A percentile compares a stretch with the other conserved stretches of the same genome.
These are phyloP conservation scores for Tanypteryx hageni DNA, from an alignment of 2,888 invertebrate species.

Conservation along the genomic window DNA sequence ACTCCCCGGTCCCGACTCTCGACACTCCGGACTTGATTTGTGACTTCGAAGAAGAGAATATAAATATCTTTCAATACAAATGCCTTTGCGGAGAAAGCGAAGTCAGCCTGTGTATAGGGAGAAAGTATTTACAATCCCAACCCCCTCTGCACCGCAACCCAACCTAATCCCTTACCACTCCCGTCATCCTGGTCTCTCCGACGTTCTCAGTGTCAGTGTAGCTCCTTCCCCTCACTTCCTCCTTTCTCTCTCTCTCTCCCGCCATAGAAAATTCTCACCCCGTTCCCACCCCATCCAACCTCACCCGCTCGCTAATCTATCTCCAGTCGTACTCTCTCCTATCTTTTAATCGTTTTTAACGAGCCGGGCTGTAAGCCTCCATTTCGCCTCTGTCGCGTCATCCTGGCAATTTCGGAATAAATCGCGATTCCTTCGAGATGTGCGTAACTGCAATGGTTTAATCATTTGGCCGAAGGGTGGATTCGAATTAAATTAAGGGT, in stretches of 20 bases:
- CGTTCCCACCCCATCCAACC: not conserved
- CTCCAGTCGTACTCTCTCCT: not conserved
- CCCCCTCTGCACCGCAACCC: not conserved
- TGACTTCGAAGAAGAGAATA: not conserved
- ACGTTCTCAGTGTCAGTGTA: not conserved
- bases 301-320: not conserved
- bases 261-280: not conserved
- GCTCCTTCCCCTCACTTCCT: not conserved
- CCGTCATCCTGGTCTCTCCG: not conserved
- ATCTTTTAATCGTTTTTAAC: not conserved
- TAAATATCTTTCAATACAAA: slow-evolving; percentile 32
- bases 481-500: slow-evolving; percentile 36
- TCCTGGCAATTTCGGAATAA: not conserved
- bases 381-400: not conserved
- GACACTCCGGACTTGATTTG: not conserved
- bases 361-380: not conserved
- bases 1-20: not conserved
- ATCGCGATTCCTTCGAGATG: not conserved
- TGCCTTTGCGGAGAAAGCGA: slow-evolving; percentile 23
- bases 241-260: not conserved
- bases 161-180: not conserved
- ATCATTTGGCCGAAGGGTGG: slow-evolving; percentile 26
- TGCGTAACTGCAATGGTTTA: slow-evolving; percentile 1
- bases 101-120: not conserved
- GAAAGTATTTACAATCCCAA: not conserved